Evolutionary conservation across 2,113 vertebrate genomes (phyloP).

Genomic region (Petroica traversi): DNA sequence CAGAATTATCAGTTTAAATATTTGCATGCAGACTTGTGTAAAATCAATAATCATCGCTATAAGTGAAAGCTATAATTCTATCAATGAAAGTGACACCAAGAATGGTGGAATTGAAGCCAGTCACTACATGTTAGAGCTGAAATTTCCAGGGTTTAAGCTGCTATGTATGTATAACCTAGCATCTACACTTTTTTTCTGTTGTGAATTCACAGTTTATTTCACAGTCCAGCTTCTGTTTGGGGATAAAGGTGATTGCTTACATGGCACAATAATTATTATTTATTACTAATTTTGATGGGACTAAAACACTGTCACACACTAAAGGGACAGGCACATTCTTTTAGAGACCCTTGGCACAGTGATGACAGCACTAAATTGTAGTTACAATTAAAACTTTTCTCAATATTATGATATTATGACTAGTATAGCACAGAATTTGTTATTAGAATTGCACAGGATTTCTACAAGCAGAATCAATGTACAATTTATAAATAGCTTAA

Average conservation of each 20-base stretch:
- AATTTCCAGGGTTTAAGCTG: not conserved
- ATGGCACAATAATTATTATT: not conserved
- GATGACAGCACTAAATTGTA: not conserved
- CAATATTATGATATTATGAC: not conserved
- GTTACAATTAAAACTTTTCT: not conserved
- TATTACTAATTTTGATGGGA: not conserved
- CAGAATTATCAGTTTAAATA: conserved; percentile 22
- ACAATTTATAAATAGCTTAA: not conserved
- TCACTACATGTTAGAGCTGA: not conserved
- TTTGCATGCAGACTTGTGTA: not conserved
- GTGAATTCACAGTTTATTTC: not conserved
- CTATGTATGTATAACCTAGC: not conserved
- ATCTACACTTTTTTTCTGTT: not conserved
- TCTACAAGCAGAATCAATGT: not conserved
- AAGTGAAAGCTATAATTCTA: not conserved
- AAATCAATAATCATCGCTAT: not conserved
- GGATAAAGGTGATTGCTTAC: not conserved
- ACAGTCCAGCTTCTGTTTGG: not conserved
- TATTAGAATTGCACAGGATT: not conserved
- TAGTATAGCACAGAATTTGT: not conserved
- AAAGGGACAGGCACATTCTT: not conserved
- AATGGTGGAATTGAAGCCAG: not conserved
- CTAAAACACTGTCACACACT: not conserved
- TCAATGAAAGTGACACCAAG: not conserved
- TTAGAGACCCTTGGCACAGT: not conserved